These are phyloP conservation scores for Xiphophorus couchianus DNA, from an alignment of 2,113 vertebrate species.

Conservation along the genomic window DNA sequence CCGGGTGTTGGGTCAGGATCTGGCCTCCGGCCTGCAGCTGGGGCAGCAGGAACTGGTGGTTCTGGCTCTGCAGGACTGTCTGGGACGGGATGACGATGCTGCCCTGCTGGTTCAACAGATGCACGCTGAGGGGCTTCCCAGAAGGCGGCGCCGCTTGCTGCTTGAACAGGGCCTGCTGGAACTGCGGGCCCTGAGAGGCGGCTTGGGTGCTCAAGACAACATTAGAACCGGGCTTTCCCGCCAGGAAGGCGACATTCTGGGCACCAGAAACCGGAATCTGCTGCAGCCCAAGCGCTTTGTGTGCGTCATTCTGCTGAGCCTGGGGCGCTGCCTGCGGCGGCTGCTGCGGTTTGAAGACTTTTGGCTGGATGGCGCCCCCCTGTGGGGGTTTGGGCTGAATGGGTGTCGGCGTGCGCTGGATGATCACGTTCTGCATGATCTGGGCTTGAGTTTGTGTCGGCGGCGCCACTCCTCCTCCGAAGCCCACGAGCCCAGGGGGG, in stretches of 20 bases:
- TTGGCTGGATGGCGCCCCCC: conserved; percentile 87
- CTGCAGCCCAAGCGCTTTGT: conserved; percentile 83
- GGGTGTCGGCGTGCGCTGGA: conserved; percentile 93
- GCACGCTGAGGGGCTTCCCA: conserved; percentile 91
- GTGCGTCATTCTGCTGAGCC: conserved; percentile 85
- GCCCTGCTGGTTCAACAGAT: conserved; percentile 90
- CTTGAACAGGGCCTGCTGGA: conserved; percentile 86
- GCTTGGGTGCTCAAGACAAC: conserved; percentile 88
- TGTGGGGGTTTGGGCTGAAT: conserved; percentile 93
- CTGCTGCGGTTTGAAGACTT: conserved; percentile 82
- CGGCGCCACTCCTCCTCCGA: conserved; percentile 72
- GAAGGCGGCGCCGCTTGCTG: conserved; percentile 81
- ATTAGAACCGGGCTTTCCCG: conserved; percentile 87
- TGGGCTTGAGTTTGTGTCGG: conserved; percentile 82
- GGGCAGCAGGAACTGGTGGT: conserved; percentile 92
- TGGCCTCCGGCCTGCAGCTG: conserved; percentile 88
- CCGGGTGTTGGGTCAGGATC: conserved; percentile 87
- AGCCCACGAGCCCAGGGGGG: conserved; percentile 77
- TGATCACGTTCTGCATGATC: conserved; percentile 91
- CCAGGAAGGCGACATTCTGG: conserved; percentile 92
- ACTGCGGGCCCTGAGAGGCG: conserved; percentile 77
- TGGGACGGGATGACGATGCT: conserved; percentile 96
- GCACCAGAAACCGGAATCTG: conserved; percentile 82
- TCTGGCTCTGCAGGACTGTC: conserved; percentile 87
- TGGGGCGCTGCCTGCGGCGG: conserved; percentile 75